Base-by-base conservation (phyloP, 2,888 invertebrate genomes). In the Parochlus steinenii region DNA sequence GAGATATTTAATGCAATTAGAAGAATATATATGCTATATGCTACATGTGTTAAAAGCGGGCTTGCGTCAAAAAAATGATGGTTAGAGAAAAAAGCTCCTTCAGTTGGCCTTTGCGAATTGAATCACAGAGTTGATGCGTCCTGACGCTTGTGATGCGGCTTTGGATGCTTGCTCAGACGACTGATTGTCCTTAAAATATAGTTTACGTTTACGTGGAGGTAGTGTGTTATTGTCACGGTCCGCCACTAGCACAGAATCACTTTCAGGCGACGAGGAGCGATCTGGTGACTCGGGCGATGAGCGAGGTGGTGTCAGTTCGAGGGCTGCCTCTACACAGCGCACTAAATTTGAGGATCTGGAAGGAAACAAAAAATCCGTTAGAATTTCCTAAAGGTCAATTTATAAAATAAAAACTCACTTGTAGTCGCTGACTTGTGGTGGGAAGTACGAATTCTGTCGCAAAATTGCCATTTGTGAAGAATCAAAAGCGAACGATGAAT, bases 71-170 rank as follows among this genome's bases (percentile, higher is more conserved):
- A n/a, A n/a, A n/a, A n/a, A n/a, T n/a, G n/a, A n/a, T n/a, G n/a
- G n/a, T n/a, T n/a, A n/a, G n/a, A n/a, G n/a, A n/a, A n/a, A n/a
- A n/a, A n/a, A n/a, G n/a, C n/a, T n/a, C n/a, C n/a, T n/a, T n/a
- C n/a, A n/a, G n/a, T n/a, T n/a, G n/a, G 81, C 74, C 44, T 75
- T 72, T 12, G 86, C 87, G 52, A 82, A 87, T 46, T 83, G 83
- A 52, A 86, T 87, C 31, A 87, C 87, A 3, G 86, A 83, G 52
- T 65, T 75, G 53, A 66, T 60, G 37, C 68, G 57, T n/a, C n/a
- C n/a, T n/a, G n/a, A n/a, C 46, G 55, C 54, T 42, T 56, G 55
- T 29, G 48, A 39, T n/a, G n/a, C n/a, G 37, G 33, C 18, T 34
- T 30, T 30, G 2, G 27, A 16, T 8, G 12, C n/a, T 11, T 26